A percentile compares a stretch with the other conserved stretches of the same genome.
Conservation (phyloP, 1,140 invertebrate genomes). For the Arion vulgaris region DNA sequence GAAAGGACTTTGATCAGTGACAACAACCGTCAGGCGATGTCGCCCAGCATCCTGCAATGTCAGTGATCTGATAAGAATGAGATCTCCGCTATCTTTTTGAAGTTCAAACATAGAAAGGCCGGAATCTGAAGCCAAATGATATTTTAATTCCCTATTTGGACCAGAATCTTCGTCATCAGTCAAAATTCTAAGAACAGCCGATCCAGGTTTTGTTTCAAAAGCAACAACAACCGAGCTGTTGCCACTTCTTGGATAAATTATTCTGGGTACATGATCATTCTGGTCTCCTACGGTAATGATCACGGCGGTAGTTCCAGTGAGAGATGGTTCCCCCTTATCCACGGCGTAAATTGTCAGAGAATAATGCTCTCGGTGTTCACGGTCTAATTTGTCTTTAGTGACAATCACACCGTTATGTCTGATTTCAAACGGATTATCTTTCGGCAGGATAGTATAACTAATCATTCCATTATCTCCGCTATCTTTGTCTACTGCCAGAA, state of each 20-base stretch:
- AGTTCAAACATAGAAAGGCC: constrained; percentile 25
- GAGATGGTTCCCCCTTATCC: constrained; percentile 40
- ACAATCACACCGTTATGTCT: constrained; percentile 43
- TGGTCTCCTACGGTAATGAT: constrained; percentile 84
- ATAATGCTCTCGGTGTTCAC: constrained; percentile 43
- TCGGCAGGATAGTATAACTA: constrained; percentile 28
- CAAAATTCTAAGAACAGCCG: constrained; percentile 26
- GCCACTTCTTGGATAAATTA: constrained; percentile 81
- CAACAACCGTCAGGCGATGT: constrained; percentile 42
- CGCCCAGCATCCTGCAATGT: constrained; percentile 38
- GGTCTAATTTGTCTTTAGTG: constrained; percentile 39
- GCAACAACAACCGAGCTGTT: constrained; percentile 40
- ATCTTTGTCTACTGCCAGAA: constrained; percentile 51
- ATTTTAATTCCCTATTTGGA: constrained; percentile 15
- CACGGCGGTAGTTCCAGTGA: constrained; percentile 68
- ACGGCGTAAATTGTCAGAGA: constrained; percentile 46
- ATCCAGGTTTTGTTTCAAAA: constrained; percentile 36
- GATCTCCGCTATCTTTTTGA: constrained; percentile 29
- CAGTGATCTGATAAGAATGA: constrained; percentile 36
- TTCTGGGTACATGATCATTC: constrained; percentile 91
- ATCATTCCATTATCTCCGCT: constrained; percentile 49
- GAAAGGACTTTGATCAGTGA: constrained; percentile 39
- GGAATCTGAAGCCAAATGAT: constrained; percentile 25
- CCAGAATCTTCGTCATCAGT: constrained; percentile 34
- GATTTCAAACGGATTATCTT: constrained; percentile 38